A percentile compares a stretch with the other conserved stretches of the same genome.
Conservation (phyloP, 2,888 invertebrate species). For the Agrochola lota region DNA sequence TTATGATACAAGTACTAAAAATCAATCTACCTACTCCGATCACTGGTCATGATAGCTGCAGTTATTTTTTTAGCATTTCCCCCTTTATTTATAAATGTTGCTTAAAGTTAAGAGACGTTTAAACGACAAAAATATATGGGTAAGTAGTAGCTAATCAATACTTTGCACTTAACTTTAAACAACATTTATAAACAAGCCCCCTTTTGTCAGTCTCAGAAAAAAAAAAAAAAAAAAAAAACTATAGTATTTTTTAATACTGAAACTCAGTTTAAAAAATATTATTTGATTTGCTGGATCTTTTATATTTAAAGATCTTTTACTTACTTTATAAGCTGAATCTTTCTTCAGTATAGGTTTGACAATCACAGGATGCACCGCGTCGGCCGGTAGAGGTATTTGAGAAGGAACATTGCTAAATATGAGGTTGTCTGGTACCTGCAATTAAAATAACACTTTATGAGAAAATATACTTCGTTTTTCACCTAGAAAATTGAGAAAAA, state of each 20-base stretch:
- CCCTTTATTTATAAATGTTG: no score
- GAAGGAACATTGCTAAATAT: constrained; percentile 88
- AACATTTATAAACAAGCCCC: no score
- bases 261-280: not conserved
- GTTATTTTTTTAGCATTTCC: not conserved
- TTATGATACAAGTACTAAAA: no score
- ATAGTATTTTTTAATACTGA: no score
- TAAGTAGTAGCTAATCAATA: no score
- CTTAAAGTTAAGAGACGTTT: no score
- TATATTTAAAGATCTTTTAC: constrained; percentile 34
- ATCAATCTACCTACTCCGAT: no score
- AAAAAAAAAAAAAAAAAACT: no score
- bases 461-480: not conserved
- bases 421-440: constrained; percentile 88
- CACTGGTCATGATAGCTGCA: no score
- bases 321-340: constrained; percentile 90
- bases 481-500: no score
- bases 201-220: not conserved
- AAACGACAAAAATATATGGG: no score
- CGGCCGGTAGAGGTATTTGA: constrained; percentile 90
- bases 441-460: constrained; percentile 38
- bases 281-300: not conserved
- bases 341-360: constrained; percentile 94
- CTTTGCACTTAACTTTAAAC: no score
- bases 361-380: constrained; percentile 82